A percentile compares a stretch with the other conserved stretches of the same genome.
Conservation (phyloP, 2,797 vertebrate species). For the Geotrypetes seraphini region DNA sequence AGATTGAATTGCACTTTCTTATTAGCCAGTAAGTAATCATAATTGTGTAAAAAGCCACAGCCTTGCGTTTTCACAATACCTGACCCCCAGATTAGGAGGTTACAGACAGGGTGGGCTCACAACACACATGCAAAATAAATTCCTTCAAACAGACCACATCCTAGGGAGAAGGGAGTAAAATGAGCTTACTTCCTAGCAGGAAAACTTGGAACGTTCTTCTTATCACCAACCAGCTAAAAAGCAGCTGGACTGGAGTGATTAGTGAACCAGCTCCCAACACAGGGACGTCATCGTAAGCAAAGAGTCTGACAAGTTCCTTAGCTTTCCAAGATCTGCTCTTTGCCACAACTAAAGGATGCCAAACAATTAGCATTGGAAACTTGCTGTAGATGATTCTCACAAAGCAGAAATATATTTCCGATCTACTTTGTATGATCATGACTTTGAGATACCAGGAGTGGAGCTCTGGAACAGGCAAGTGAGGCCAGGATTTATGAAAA, state of each 20-base stretch:
- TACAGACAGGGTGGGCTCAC: background rate
- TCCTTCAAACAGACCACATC: constrained; percentile 11
- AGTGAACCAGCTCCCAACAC: background rate
- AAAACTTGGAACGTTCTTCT: background rate
- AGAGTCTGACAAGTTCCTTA: constrained; percentile 1
- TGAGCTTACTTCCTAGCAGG: constrained; percentile 14
- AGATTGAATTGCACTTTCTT: too few species aligned
- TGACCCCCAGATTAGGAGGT: constrained; percentile 2
- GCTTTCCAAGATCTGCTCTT: constrained; percentile 1
- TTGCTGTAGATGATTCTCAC: too few species aligned
- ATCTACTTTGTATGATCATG: too few species aligned
- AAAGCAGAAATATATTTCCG: too few species aligned
- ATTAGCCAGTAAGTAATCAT: too few species aligned
- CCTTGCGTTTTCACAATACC: too few species aligned
- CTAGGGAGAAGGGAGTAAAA: background rate
- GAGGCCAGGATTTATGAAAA: too few species aligned
- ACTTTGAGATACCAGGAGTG: too few species aligned
- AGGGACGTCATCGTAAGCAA: background rate
- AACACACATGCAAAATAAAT: background rate
- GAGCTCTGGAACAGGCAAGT: too few species aligned
- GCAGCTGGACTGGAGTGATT: background rate
- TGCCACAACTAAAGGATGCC: too few species aligned
- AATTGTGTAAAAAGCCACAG: too few species aligned
- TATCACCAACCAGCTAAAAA: background rate
- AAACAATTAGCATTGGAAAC: too few species aligned